phyloP scores from a whole-genome alignment of 2,797 vertebrate genomes.

The Cyclura pinguis region DNA sequence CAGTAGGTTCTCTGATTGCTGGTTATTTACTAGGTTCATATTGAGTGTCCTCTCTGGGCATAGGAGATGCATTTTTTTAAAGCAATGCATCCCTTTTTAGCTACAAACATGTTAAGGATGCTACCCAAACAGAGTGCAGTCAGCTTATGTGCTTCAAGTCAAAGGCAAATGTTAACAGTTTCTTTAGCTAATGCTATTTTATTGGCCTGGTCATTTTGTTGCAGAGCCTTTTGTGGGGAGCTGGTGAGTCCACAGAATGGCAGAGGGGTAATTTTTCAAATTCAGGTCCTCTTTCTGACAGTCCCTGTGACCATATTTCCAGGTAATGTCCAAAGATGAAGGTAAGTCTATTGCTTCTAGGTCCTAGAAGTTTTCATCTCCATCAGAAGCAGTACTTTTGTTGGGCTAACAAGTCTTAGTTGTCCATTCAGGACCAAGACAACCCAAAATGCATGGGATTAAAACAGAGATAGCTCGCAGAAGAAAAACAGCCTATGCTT shows the following conservation, averaged over 20 bases:
- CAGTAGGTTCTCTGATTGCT: slow-evolving; percentile 2
- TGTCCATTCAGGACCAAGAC: too few species aligned
- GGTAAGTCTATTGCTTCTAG: neutral
- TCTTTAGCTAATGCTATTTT: neutral
- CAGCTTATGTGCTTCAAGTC: neutral
- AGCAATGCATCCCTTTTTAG: neutral
- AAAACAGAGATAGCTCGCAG: too few species aligned
- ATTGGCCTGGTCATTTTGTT: neutral
- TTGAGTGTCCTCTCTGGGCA: neutral
- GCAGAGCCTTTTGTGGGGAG: neutral
- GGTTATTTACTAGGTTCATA: neutral
- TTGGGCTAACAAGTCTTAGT: neutral
- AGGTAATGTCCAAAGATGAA: neutral
- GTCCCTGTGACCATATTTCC: neutral
- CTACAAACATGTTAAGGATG: neutral
- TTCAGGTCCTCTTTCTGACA: neutral
- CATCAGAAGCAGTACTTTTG: neutral
- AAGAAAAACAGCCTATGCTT: too few species aligned
- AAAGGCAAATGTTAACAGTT: neutral
- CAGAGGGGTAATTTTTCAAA: neutral
- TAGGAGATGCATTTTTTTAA: neutral
- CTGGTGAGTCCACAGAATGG: neutral
- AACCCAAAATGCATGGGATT: too few species aligned
- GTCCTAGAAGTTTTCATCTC: neutral
- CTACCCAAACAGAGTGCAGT: neutral